Base-by-base conservation (phyloP, 1,140 invertebrate species). In the Macrotrachela quadricornifera region DNA sequence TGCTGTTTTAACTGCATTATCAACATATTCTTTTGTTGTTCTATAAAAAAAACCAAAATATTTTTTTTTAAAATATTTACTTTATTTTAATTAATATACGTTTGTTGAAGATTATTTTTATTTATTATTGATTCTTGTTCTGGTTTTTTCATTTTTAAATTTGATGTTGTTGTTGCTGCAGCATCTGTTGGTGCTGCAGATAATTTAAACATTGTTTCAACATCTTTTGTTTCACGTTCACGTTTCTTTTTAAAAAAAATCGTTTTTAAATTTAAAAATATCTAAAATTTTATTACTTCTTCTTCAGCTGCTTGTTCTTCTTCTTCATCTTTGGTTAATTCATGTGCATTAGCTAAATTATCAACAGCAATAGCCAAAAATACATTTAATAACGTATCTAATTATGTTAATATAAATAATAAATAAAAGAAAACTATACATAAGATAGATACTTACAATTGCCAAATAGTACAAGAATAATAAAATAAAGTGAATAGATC, bases 361-460 rank as follows among this genome's bases (percentile, higher is more conserved):
- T 99, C 94, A 59, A 99, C 94, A 72, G 94, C 94, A 78, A 97
- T 99, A 77, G 94, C 94, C 84, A 97, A 90, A 81, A 99, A 99
- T 64, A 99, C 94, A 75, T 99, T 99, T 61, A 99, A 81, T 72
- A 99, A 78, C 57, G 92, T 96, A 74, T 97, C 75, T 77, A 50
- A 18, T 13, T 17, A 46, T 6, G 44, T 40, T 47, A 4, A 21
- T 6, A 11, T 21, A 2, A 4, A 9, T 46, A 1, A 15, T 41
- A 37, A 45, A n/a, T 1, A 0, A 42, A 42, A 3, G 41, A 42
- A 13, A 17, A 17, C 13, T 45, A 17, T 45, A 45, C 8, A 45
- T 21, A 4, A 21, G 6, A 46, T 46, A 4, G n/a, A 10, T 18
- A 16, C 44, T 71, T 73, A 77, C 76, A 99, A 78, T 99, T 99